Evolutionary conservation across 2,113 vertebrate genomes (phyloP), one percentile per base, ranked within the genome.

Genomic region (Lasiurus cinereus): DNA sequence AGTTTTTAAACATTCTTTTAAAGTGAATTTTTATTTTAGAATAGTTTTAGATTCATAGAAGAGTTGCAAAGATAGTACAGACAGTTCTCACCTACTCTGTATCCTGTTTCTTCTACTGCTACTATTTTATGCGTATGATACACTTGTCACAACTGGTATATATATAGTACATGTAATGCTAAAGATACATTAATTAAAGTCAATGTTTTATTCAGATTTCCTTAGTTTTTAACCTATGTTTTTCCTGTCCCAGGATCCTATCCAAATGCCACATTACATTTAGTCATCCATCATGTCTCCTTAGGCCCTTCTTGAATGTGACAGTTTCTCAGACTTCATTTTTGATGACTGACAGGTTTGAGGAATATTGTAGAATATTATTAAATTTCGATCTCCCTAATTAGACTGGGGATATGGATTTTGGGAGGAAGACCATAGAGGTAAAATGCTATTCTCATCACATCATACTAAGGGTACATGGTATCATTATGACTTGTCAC

Each of bases 121-220:
- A 67, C 13, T 46, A 6, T 89, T 73, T 83, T 50, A n/a, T 15
- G 11, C 50, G 39, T 59, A 19, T 36, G 12, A 43, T 21, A 72
- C 18, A 31, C 36, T 73, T 82, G 76, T 66, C 31, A 48, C 12
- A 87, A 56, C 22, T 87, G 39, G 67, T 36, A 56, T 39, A 22
- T 36, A 5, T 66, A 19, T 85, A 27, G 59, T 13, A 0, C 70
- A 29, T 56, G 11, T 31, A 27, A 19, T 31, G 18, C 13, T 64
- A 73, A n/a, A 29, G 21, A 46, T 52, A 73, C 21, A 72, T 83
- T 59, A 39, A 48, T 11, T 76, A 77, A 76, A 15, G 18, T 50
- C 15, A 88, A 46, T 18, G 16, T 27, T 88, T 83, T 77, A 88
- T 52, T 78, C 62, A 76, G 36, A 93, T 73, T 90, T 56, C 67